Evolutionary conservation across 2,113 vertebrate species (phyloP).

Genomic region (Phoxinus phoxinus): DNA sequence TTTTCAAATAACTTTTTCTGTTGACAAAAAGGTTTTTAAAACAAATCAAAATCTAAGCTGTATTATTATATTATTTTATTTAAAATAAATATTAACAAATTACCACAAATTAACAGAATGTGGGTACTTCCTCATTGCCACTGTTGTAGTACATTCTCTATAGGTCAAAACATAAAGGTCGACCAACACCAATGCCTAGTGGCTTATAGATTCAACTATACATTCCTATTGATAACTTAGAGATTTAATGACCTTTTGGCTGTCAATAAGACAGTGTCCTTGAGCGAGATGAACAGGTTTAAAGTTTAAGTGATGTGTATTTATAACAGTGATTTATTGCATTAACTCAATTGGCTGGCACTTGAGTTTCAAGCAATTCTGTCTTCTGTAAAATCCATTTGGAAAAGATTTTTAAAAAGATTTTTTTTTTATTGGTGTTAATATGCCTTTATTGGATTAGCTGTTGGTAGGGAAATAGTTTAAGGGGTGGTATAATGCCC

Average conservation of each 20-base stretch:
- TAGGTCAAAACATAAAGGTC: not conserved
- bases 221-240: not conserved
- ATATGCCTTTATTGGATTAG: not conserved
- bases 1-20: too few relatives aligned
- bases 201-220: too few relatives aligned
- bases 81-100: too few relatives aligned
- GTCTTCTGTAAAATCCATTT: slow-evolving; percentile 13
- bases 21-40: too few relatives aligned
- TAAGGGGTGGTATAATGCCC: too few relatives aligned
- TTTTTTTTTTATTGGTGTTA: not conserved
- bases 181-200: not conserved
- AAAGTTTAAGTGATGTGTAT: not conserved
- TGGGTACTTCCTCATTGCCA: too few relatives aligned
- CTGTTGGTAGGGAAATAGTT: not conserved
- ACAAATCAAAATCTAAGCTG: too few relatives aligned
- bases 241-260: not conserved
- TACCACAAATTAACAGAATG: too few relatives aligned
- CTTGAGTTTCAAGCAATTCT: not conserved
- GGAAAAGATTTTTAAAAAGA: too few relatives aligned
- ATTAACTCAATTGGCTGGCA: slow-evolving; percentile 9
- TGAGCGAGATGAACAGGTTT: not conserved
- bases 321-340: slow-evolving; percentile 3
- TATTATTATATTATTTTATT: too few relatives aligned
- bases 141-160: too few relatives aligned
- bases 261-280: not conserved